phyloP scores from a whole-genome alignment of 2,888 invertebrate genomes.

The Habrosyne pyritoides region DNA sequence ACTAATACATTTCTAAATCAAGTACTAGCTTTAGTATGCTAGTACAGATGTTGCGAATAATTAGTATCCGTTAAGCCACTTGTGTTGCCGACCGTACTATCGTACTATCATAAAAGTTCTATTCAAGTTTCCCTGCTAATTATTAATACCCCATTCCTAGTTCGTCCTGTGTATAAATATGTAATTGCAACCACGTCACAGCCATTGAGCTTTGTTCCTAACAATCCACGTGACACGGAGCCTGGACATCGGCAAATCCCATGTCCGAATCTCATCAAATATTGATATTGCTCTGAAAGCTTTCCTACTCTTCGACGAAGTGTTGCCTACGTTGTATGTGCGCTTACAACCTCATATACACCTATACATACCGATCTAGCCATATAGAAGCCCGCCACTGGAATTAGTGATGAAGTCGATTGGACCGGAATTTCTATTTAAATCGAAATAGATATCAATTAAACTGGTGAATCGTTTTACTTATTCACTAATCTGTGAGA shows the following conservation, averaged over 20 bases:
- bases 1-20: too few species aligned
- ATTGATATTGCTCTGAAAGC: conserved; percentile 72
- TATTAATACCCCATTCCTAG: neutral
- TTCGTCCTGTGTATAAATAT: neutral
- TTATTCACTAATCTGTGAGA: neutral
- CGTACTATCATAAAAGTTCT: neutral
- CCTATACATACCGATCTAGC: neutral
- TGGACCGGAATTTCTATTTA: neutral
- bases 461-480: neutral
- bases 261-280: conserved; percentile 77
- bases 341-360: neutral
- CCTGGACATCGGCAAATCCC: conserved; percentile 39
- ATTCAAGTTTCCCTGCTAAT: neutral
- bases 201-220: neutral
- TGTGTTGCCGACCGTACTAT: too few species aligned
- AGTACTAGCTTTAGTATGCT: too few species aligned
- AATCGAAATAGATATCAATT: neutral
- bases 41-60: too few species aligned
- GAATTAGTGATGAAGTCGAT: neutral
- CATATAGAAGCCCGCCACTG: neutral
- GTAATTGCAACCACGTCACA: neutral
- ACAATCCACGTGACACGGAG: conserved; percentile 23
- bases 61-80: too few species aligned
- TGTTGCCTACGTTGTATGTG: neutral
- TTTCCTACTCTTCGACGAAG: conserved; percentile 33